A percentile compares a stretch with the other conserved stretches of the same genome.
phyloP scores from a whole-genome alignment of 2,113 vertebrate genomes.

The Eubucco bourcierii region DNA sequence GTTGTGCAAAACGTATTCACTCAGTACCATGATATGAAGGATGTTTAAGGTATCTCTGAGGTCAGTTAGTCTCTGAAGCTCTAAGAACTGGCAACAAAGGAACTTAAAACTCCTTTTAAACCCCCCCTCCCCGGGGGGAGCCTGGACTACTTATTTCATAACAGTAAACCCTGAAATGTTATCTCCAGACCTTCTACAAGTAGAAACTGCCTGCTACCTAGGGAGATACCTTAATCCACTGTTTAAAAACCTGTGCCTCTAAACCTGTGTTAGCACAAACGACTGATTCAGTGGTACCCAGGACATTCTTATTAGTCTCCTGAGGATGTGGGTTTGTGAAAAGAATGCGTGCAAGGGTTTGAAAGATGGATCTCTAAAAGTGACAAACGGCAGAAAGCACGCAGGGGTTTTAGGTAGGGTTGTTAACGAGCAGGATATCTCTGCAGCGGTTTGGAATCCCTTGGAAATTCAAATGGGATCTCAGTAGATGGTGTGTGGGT shows the following conservation, averaged over 20 bases:
- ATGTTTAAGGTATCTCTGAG: background rate
- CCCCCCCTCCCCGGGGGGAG: background rate
- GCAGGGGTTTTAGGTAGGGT: slow-evolving; percentile 2
- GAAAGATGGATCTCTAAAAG: slow-evolving; percentile 27
- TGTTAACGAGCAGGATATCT: background rate
- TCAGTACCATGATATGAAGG: background rate
- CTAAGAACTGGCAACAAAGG: background rate
- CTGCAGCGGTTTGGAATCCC: background rate
- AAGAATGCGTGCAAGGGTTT: background rate
- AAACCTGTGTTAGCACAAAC: background rate
- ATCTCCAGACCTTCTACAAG: background rate
- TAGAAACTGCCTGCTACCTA: background rate
- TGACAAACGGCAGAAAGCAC: background rate
- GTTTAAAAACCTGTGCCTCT: background rate
- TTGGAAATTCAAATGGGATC: background rate
- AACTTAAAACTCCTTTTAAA: background rate
- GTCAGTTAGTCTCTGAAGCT: background rate
- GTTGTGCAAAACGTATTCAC: background rate
- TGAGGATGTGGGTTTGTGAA: background rate
- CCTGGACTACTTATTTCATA: background rate
- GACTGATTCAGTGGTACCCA: background rate
- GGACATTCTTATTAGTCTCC: background rate
- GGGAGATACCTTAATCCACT: background rate
- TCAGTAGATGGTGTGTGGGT: background rate
- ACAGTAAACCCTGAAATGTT: background rate